Base-by-base conservation (phyloP, 2,888 invertebrate species). In the Drosophila algonquin region DNA sequence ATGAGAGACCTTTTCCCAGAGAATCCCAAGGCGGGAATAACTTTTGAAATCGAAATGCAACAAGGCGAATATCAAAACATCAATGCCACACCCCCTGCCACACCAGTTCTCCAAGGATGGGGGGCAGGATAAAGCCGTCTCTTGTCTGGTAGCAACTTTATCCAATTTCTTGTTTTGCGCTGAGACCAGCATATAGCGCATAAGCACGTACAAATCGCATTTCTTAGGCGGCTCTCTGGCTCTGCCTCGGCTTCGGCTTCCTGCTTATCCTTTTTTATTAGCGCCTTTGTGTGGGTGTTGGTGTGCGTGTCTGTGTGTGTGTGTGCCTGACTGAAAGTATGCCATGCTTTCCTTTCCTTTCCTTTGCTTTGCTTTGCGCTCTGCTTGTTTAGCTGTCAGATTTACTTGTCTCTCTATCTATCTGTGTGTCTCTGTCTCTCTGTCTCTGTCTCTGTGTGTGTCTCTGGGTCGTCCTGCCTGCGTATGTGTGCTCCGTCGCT, bases 191-290 rank as follows among this genome's bases (percentile, higher is more conserved):
- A 75, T 76, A 79, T 73, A 81, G 80, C 76, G 76, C 85, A 81
- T 91, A 91, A 91, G 90, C 91, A 91, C 91, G 91, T 91, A 91
- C 91, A 91, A 91, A 91, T 91, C 91, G 89, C 90, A 91, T 91
- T 91, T 89, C 82, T 90, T 90, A 89, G 87, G 75, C 72, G 71
- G 58, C 78, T 61, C 71, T 58, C 68, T 59, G 51, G 60, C 27
- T n/a, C 62, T 24, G 60, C 61, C 21, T 24, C 61, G 54, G 32
- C 32, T 1, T 10, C 32, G 32, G 40, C 47, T 18, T 65, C 62
- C 50, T 54, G 75, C 81, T 82, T 87, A 85, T 87, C 87, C 88
- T 86, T 84, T 87, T 40, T 84, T 82, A 87, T 84, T 76, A 64
- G 54, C 68, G 58, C 56, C 63, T 55, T 63, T 54, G 50, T 77